These are phyloP conservation scores for Maniola hyperantus DNA, from an alignment of 2,888 invertebrate species.

Conservation along the genomic window DNA sequence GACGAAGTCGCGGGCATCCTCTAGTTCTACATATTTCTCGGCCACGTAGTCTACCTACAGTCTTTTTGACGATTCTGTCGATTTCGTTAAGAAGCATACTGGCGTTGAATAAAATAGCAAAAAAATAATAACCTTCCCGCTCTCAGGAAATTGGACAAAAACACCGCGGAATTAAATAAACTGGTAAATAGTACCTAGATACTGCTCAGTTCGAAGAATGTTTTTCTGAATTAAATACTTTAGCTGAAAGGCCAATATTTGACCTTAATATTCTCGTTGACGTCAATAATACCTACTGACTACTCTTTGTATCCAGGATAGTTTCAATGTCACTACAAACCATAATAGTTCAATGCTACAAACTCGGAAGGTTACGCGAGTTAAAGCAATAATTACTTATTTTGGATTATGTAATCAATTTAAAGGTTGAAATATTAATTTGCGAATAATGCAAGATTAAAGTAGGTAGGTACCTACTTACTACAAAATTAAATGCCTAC, in stretches of 20 bases:
- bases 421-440: conserved; percentile 24
- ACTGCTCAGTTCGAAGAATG: background rate
- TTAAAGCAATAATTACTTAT: conserved; percentile 30
- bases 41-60: too few relatives aligned
- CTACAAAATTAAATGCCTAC: too few relatives aligned
- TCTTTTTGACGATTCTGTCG: background rate
- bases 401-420: conserved; percentile 25
- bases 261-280: conserved; percentile 15
- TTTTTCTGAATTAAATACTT: conserved; percentile 8
- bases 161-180: conserved; percentile 1
- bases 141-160: conserved; percentile 3
- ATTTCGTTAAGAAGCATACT: background rate
- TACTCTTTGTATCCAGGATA: conserved; percentile 12
- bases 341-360: too few relatives aligned
- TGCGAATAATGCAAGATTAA: conserved; percentile 28
- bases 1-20: too few relatives aligned
- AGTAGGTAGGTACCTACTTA: too few relatives aligned
- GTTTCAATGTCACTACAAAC: conserved; percentile 22
- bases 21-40: too few relatives aligned
- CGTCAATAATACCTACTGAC: conserved; percentile 3
- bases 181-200: too few relatives aligned
- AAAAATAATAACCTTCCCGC: background rate
- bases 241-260: conserved; percentile 17
- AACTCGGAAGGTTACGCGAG: conserved; percentile 9
- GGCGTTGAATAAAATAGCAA: background rate